Percentiles rank a stretch among this genome's conserved stretches.
Evolutionary conservation across 2,797 vertebrate genomes (phyloP).

Genomic region (Austrolebias charrua): DNA sequence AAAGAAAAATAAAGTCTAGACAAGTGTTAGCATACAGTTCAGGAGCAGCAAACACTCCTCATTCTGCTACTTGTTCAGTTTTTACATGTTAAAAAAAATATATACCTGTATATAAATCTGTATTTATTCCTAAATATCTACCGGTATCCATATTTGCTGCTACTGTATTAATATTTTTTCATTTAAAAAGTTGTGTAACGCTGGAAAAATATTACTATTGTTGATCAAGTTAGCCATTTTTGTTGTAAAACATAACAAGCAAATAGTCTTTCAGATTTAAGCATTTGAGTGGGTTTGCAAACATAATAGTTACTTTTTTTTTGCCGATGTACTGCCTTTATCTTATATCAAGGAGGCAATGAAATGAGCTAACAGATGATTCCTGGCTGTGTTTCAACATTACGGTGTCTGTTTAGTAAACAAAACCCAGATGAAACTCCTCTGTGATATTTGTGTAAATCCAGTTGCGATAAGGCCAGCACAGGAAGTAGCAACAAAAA

Average conservation of each 20-base stretch:
- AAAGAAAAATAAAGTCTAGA: too few species aligned
- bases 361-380: background rate
- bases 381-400: constrained; percentile 1
- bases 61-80: too few species aligned
- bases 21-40: too few species aligned
- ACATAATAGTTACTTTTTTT: background rate
- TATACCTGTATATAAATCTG: background rate
- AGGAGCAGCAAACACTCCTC: too few species aligned
- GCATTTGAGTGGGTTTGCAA: background rate
- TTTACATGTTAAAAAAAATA: background rate
- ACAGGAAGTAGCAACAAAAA: constrained; percentile 6
- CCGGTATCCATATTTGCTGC: too few species aligned
- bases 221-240: too few species aligned
- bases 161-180: too few species aligned
- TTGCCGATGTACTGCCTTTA: background rate
- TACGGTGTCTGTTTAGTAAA: constrained; percentile 1
- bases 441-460: constrained; percentile 28
- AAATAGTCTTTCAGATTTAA: background rate
- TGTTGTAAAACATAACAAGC: too few species aligned
- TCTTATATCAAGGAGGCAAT: background rate
- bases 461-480: constrained; percentile 31
- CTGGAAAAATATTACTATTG: too few species aligned
- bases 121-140: background rate
- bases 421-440: constrained; percentile 20
- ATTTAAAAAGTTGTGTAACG: too few species aligned